Evolutionary conservation across 2,113 vertebrate species (phyloP), one percentile per base, ranked within the genome.

Genomic region (Indicator indicator): DNA sequence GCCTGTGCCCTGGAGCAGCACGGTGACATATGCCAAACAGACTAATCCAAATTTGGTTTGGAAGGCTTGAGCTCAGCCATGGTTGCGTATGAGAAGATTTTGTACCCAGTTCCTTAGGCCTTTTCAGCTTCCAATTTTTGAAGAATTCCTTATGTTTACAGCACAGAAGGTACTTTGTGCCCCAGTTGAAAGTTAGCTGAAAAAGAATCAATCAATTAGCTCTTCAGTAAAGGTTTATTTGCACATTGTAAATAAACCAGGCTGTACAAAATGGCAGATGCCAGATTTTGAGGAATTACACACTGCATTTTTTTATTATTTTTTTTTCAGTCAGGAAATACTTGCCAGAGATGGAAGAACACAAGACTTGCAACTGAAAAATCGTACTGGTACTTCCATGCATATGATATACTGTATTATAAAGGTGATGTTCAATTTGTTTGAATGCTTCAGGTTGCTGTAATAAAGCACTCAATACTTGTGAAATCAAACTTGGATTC

Each of bases 391-490:
- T 99, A 99, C 98, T 98, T 98, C 96, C 97, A 98, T 98, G 98
- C 98, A 95, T 98, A 97, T 96, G 96, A 97, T 97, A 97, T 95
- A 97, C 95, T 98, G 98, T 98, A 98, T 98, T 98, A 98, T 95
- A 97, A 98, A 98, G 94, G 96, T 98, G 97, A 98, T 97, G 90
- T 95, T 98, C 97, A 97, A 78, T 98, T 98, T 90, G 97, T 99
- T 97, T 96, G 97, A 97, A 98, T 97, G 98, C 98, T 98, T 98
- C 97, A 98, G 97, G 96, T 98, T 98, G 98, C 98, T 98, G 98
- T 98, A 98, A 96, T 98, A 98, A 99, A 99, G 97, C 98, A 98
- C 98, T 98, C 96, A 87, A 98, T 98, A 97, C 97, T 98, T 98
- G 97, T 97, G 97, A 98, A 97, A 93, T 91, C 16, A 4, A 95